These are phyloP conservation scores for Adela reaumurella DNA, from an alignment of 2,888 invertebrate genomes.

Conservation along the genomic window DNA sequence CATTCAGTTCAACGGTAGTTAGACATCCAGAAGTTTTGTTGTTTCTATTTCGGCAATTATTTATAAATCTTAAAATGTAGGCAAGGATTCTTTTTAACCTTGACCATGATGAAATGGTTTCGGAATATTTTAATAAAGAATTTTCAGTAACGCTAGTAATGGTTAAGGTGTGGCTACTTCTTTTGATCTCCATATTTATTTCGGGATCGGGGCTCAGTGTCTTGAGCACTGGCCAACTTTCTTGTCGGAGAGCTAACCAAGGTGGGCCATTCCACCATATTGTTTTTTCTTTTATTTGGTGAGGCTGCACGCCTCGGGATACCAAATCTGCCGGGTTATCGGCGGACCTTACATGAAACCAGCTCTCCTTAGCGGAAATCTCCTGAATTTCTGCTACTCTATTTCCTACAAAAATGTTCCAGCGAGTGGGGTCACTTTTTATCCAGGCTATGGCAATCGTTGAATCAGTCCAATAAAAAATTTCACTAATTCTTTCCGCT, in stretches of 20 bases:
- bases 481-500: not conserved
- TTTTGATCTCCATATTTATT: not conserved
- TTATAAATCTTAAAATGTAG: not conserved
- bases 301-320: not conserved
- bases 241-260: not conserved
- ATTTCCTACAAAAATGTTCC: not conserved
- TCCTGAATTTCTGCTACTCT: not conserved
- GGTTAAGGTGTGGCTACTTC: not conserved
- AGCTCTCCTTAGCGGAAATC: not conserved
- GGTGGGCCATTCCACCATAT: not conserved
- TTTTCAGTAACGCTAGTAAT: not conserved
- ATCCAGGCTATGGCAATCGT: not conserved
- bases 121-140: not conserved
- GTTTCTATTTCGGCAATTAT: not conserved
- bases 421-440: not conserved
- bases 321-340: not conserved
- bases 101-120: not conserved
- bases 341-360: not conserved
- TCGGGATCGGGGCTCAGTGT: not conserved
- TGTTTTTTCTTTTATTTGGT: not conserved
- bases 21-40: not conserved
- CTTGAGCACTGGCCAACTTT: not conserved
- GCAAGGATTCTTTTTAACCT: not conserved
- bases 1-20: not conserved
- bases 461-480: not conserved